Conservation (phyloP, 2,113 vertebrate species). For the Sylvilagus bachmani region DNA sequence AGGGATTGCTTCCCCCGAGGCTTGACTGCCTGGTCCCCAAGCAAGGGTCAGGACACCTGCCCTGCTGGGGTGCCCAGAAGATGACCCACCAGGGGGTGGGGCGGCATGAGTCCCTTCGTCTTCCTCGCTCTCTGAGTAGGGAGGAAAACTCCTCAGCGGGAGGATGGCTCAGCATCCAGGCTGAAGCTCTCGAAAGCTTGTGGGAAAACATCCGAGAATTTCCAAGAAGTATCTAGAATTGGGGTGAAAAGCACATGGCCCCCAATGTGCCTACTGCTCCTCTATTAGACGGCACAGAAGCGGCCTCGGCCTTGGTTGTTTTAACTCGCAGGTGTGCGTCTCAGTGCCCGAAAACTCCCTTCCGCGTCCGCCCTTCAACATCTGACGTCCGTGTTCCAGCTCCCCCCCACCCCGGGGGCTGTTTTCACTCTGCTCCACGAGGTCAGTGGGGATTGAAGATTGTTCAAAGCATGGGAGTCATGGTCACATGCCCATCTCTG, state of each 20-base stretch:
- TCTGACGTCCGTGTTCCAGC: background rate
- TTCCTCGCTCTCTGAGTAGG: background rate
- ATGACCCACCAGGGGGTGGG: too few relatives aligned
- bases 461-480: background rate
- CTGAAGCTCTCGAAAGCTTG: background rate
- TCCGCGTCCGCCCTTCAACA: background rate
- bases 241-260: background rate
- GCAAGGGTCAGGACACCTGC: too few relatives aligned
- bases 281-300: background rate
- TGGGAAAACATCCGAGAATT: background rate
- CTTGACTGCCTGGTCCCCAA: too few relatives aligned
- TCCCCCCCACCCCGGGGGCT: background rate
- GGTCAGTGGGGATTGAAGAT: background rate
- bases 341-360: background rate
- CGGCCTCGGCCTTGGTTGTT: background rate
- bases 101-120: fast-evolving
- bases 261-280: background rate
- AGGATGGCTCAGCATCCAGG: background rate
- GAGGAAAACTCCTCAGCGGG: background rate
- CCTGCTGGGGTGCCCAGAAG: background rate
- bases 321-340: background rate
- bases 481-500: background rate
- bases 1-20: background rate
- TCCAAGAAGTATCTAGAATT: background rate
- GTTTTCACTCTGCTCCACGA: background rate